A percentile compares a stretch with the other conserved stretches of the same genome.
Conservation (phyloP, 2,888 invertebrate genomes). For the Caenorhabditis zanzibari region DNA sequence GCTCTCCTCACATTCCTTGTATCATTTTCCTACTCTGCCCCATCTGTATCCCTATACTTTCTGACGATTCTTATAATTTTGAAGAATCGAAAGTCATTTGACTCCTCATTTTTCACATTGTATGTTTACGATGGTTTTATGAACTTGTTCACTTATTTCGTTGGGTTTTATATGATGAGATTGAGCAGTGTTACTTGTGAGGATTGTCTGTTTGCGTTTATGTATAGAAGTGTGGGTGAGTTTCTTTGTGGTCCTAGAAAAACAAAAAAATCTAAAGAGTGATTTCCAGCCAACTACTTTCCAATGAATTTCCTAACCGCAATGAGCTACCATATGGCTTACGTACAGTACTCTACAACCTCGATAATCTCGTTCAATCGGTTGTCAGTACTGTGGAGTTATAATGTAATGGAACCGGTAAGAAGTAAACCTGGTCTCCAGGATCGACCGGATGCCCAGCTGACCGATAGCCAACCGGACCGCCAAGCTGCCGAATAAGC, state of each 20-base stretch:
- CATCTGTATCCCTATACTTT: conserved; percentile 19
- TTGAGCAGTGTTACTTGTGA: conserved; percentile 34
- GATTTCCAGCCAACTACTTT: conserved; percentile 10
- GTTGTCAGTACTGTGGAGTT: conserved; percentile 16
- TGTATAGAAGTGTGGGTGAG: conserved; percentile 23
- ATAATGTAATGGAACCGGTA: conserved; percentile 20
- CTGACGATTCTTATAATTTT: conserved; percentile 16
- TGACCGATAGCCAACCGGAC: too few relatives aligned
- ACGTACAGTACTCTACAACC: conserved; percentile 43
- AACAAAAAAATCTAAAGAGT: neutral
- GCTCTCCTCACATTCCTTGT: neutral
- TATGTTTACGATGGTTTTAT: conserved; percentile 31
- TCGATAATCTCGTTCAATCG: conserved; percentile 33
- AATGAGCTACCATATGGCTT: conserved; percentile 48
- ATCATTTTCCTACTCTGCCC: neutral
- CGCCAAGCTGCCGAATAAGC: too few relatives aligned
- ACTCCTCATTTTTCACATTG: conserved; percentile 35
- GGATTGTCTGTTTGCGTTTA: neutral
- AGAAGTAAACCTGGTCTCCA: neutral
- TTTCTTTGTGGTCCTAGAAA: neutral
- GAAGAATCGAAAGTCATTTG: conserved; percentile 12
- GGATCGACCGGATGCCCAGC: too few relatives aligned
- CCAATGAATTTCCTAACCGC: conserved; percentile 30
- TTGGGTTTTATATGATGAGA: conserved; percentile 18
- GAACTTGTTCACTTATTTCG: conserved; percentile 20